Percentiles rank a stretch among this genome's conserved stretches.
These are phyloP conservation scores for Thecophora atra DNA, from an alignment of 2,888 invertebrate genomes.

Conservation along the genomic window DNA sequence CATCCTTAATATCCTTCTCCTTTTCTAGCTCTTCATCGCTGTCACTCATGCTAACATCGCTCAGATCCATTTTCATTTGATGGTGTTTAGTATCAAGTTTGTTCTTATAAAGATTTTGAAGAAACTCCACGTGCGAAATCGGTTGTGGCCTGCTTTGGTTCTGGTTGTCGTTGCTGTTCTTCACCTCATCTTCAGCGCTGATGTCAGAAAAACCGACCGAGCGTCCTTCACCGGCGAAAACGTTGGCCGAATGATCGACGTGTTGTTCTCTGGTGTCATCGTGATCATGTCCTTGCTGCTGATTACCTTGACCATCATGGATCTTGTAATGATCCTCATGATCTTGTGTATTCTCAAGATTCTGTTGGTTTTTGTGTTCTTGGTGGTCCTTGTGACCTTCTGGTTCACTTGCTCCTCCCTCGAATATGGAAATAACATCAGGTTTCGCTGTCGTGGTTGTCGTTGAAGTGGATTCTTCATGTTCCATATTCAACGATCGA, in stretches of 20 bases:
- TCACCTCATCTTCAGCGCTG: constrained; percentile 48
- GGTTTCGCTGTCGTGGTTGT: constrained; percentile 29
- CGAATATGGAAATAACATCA: too few species aligned
- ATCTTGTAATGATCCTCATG: too few species aligned
- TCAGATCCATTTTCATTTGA: constrained; percentile 69
- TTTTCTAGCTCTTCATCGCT: constrained; percentile 51
- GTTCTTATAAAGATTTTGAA: constrained; percentile 47
- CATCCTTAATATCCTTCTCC: constrained; percentile 69
- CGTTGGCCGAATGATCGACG: constrained; percentile 44
- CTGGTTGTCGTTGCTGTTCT: constrained; percentile 41
- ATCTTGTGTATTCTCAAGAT: too few species aligned
- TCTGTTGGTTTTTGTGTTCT: constrained; percentile 5
- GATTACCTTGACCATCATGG: too few species aligned
- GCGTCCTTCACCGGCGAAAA: constrained; percentile 57
- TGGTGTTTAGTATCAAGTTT: constrained; percentile 43
- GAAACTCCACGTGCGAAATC: constrained; percentile 50
- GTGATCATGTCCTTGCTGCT: constrained; percentile 34
- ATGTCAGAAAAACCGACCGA: constrained; percentile 47
- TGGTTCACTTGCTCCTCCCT: constrained; percentile 24
- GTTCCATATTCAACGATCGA: constrained; percentile 60
- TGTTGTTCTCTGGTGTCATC: constrained; percentile 37
- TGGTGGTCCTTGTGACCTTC: constrained; percentile 36
- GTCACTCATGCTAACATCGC: constrained; percentile 80
- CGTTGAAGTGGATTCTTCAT: constrained; percentile 40
- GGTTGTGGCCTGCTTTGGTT: too few species aligned